Base-by-base conservation (phyloP, 2,797 vertebrate genomes). In the Bufotes viridis region DNA sequence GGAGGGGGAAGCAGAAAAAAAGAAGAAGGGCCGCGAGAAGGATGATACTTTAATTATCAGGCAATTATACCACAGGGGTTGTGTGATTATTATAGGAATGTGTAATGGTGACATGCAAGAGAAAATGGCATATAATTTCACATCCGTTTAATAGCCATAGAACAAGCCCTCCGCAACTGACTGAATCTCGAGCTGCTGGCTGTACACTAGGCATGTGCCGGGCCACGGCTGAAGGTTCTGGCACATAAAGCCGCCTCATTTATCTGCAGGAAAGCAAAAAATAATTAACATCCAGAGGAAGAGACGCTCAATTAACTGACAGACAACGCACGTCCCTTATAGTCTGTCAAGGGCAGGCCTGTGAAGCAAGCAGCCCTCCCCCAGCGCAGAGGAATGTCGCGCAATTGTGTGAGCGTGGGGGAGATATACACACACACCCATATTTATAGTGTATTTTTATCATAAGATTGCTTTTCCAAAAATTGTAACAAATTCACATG, bases 11-110 rank as follows among this genome's bases (percentile, higher is more conserved):
- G 90, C 49, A 92, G 92, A 93, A 75, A 78, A 76, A 76, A 53
- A n/a, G n/a, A 78, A 24, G 92, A 76, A 57, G 95, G 94, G 96
- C 96, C 95, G 94, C 94, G 93, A 93, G 95, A 90, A 93, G 94
- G 96, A 97, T 95, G 95, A 95, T 93, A 93, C 94, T 94, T 94
- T 95, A 95, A 94, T 94, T 90, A 26, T 70, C 34, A 67, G 49
- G 58, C 65, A 79, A 83, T 79, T 79, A 70, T 84, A 81, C 87
- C 90, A 92, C 92, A 92, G 93, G 93, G 92, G 92, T 91, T 82
- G 89, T 20, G 8, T 51, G 63, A 80, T 79, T 78, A 79, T 57
- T 84, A 84, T 61, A 60, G n/a, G 60, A 79, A 84, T 79, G 81
- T 60, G 78, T 13, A 18, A 75, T 75, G 58, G n/a, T 75, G 58